Evolutionary conservation across 1,140 invertebrate species (phyloP).

Genomic region (Drosophila insularis): DNA sequence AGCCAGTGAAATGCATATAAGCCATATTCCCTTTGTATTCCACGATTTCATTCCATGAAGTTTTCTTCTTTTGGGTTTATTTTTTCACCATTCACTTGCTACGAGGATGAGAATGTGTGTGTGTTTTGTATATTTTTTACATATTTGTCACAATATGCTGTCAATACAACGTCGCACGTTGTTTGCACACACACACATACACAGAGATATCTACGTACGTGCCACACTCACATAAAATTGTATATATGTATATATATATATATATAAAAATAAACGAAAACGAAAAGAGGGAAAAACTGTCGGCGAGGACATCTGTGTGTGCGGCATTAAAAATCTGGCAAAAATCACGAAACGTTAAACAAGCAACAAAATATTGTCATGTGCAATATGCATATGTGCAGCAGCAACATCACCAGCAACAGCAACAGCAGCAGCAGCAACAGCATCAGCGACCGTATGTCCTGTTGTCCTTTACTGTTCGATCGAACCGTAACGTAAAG

Average conservation of each 20-base stretch:
- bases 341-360: slow-evolving; percentile 80
- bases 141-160: slow-evolving; percentile 81
- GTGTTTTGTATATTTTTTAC: slow-evolving; percentile 54
- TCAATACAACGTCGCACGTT: slow-evolving; percentile 72
- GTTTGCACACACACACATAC: slow-evolving; percentile 56
- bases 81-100: background rate
- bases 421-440: slow-evolving; percentile 23
- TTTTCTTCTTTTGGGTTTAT: slow-evolving; percentile 21
- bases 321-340: slow-evolving; percentile 76
- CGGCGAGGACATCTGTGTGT: slow-evolving; percentile 37
- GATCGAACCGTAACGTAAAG: slow-evolving; percentile 43
- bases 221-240: slow-evolving; percentile 49
- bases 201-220: slow-evolving; percentile 61
- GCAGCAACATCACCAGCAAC: slow-evolving; percentile 15
- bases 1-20: slow-evolving; percentile 2
- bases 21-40: background rate
- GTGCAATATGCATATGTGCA: slow-evolving; percentile 46
- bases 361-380: slow-evolving; percentile 79
- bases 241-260: slow-evolving; percentile 35
- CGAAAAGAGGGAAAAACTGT: slow-evolving; percentile 36
- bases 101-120: slow-evolving; percentile 5
- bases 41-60: slow-evolving; percentile 16
- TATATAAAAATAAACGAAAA: slow-evolving; percentile 14
- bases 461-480: slow-evolving; percentile 21
- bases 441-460: slow-evolving; percentile 15